Percentiles rank a stretch among this genome's conserved stretches.
These are phyloP conservation scores for Xiphorhynchus elegans DNA, from an alignment of 2,113 vertebrate species.

Conservation along the genomic window DNA sequence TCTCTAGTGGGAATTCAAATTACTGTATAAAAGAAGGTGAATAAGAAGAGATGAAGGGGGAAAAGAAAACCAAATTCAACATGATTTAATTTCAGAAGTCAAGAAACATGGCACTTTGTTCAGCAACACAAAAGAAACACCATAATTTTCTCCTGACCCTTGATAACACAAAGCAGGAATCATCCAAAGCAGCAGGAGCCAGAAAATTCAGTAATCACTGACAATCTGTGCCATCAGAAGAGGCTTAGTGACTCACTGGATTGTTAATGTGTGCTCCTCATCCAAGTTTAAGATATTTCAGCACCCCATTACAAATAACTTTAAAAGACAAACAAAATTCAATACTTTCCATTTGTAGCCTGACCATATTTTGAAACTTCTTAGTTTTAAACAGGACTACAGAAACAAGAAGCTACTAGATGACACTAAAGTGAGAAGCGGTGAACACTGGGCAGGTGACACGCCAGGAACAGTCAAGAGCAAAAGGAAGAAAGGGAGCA, in stretches of 20 bases:
- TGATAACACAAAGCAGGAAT: background rate
- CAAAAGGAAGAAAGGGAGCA: background rate
- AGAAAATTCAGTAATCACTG: background rate
- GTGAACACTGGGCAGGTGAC: background rate
- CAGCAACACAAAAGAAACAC: background rate
- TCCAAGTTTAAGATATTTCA: background rate
- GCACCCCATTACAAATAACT: background rate
- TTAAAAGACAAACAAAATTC: background rate
- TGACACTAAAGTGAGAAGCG: background rate
- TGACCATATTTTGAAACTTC: background rate
- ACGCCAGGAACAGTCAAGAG: background rate
- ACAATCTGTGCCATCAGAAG: background rate
- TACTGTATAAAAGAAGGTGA: conserved; percentile 12
- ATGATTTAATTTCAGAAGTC: background rate
- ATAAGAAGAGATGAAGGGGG: background rate
- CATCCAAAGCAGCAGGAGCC: background rate
- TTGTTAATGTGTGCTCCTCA: accelerated
- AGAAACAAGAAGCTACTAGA: background rate
- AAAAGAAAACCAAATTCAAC: background rate
- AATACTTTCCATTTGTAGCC: background rate
- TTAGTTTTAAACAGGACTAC: background rate
- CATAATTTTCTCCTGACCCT: background rate
- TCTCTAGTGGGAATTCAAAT: conserved; percentile 57
- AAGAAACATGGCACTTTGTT: background rate
- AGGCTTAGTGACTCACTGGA: background rate